phyloP scores from a whole-genome alignment of 2,797 vertebrate genomes.

The Tenualosa thibaudeaui region DNA sequence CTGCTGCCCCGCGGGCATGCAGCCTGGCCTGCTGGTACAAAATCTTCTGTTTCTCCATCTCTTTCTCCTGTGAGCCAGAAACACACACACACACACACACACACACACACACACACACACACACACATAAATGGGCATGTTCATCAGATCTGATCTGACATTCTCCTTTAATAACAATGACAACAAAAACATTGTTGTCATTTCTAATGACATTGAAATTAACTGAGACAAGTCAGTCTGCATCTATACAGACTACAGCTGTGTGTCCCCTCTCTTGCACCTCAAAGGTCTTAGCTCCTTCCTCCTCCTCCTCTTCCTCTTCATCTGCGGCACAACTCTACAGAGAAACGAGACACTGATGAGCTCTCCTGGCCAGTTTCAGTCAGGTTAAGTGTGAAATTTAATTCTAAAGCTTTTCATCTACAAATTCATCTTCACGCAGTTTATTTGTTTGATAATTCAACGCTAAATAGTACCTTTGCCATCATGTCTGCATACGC shows the following conservation, averaged over 20 bases:
- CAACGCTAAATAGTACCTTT: conserved; percentile 73
- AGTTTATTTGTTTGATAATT: background rate
- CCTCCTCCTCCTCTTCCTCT: conserved; percentile 87
- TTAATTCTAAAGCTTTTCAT: too few species aligned
- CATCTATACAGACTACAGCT: background rate
- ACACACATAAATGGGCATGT: background rate
- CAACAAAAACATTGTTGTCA: background rate
- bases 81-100: background rate
- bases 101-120: background rate
- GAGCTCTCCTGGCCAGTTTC: background rate
- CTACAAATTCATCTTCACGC: background rate
- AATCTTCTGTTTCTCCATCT: conserved; percentile 99
- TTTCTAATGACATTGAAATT: background rate
- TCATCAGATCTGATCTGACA: conserved; percentile 24
- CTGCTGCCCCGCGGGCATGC: conserved; percentile 93
- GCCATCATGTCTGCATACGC: conserved; percentile 99
- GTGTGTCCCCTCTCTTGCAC: conserved; percentile 54
- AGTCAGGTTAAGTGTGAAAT: background rate
- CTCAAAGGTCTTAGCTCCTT: conserved; percentile 97
- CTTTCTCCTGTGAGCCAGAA: conserved; percentile 83
- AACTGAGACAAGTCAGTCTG: background rate
- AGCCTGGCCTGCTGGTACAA: conserved; percentile 96
- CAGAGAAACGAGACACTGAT: conserved; percentile 32
- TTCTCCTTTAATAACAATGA: background rate
- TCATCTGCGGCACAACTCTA: conserved; percentile 84